These are phyloP conservation scores for Aphidius gifuensis DNA, from an alignment of 1,140 invertebrate species.

Conservation along the genomic window DNA sequence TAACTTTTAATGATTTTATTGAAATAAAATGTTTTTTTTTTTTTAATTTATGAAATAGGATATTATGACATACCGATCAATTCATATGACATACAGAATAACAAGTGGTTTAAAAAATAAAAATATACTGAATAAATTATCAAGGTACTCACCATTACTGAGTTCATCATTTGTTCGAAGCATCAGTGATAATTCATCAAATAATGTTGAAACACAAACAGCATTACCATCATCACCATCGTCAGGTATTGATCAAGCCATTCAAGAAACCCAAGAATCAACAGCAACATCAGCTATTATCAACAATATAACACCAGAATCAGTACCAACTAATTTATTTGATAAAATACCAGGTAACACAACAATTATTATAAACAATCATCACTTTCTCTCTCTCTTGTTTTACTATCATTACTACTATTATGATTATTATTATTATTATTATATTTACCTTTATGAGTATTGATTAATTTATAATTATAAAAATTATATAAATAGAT, in stretches of 20 bases:
- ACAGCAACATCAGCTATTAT: neutral
- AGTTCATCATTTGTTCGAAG: neutral
- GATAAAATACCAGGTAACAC: neutral
- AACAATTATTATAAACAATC: too few species aligned
- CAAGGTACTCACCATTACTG: slow-evolving; percentile 11
- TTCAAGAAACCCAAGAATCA: neutral
- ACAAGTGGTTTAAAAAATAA: slow-evolving; percentile 4
- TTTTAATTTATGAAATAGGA: slow-evolving; percentile 7
- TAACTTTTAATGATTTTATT: neutral
- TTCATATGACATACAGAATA: slow-evolving; percentile 19
- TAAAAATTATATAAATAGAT: slow-evolving; percentile 15
- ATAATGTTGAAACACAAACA: neutral
- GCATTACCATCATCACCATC: neutral
- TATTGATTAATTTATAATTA: too few species aligned
- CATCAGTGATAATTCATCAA: neutral
- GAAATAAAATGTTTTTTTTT: slow-evolving; percentile 3
- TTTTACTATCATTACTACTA: too few species aligned
- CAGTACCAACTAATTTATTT: slow-evolving; percentile 6
- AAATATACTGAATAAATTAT: neutral
- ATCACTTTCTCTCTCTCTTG: too few species aligned
- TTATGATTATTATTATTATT: too few species aligned
- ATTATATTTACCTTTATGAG: too few species aligned
- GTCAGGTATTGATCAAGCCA: neutral
- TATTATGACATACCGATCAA: slow-evolving; percentile 13
- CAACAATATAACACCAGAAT: neutral